A percentile compares a stretch with the other conserved stretches of the same genome.
These are phyloP conservation scores for Morone chrysops DNA, from an alignment of 2,113 vertebrate genomes.

Conservation along the genomic window DNA sequence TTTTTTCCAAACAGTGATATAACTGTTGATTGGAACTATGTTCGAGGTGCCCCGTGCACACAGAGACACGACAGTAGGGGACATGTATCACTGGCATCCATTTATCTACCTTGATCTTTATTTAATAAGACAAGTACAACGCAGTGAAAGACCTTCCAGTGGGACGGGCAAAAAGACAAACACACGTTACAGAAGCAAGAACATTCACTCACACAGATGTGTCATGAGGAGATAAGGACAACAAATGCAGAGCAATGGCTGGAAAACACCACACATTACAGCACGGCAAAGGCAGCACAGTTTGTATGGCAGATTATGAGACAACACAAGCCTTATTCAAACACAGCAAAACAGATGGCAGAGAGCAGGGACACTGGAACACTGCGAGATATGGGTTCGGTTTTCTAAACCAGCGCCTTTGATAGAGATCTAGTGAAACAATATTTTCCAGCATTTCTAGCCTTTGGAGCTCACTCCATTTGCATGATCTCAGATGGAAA, in stretches of 20 bases:
- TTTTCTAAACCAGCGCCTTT: slow-evolving; percentile 11
- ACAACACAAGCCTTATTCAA: not conserved
- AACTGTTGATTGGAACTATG: not conserved
- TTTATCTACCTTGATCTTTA: slow-evolving; percentile 8
- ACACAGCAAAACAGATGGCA: slow-evolving; percentile 2
- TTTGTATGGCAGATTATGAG: not conserved
- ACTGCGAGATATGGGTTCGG: not conserved
- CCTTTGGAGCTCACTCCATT: slow-evolving; percentile 44
- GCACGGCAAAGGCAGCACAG: not conserved
- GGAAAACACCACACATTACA: slow-evolving; percentile 1
- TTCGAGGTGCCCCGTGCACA: not conserved
- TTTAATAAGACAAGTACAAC: slow-evolving; percentile 19
- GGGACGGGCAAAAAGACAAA: not conserved
- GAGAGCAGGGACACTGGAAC: not conserved
- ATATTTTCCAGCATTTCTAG: slow-evolving; percentile 25
- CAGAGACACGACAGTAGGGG: not conserved
- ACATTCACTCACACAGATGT: not conserved
- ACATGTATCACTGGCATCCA: not conserved
- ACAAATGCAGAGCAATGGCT: slow-evolving; percentile 6
- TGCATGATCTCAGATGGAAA: slow-evolving; percentile 33
- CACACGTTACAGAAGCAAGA: not conserved
- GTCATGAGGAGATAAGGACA: not conserved
- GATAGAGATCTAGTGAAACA: slow-evolving; percentile 1
- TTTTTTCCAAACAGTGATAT: not conserved
- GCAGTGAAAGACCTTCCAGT: not conserved